A percentile compares a stretch with the other conserved stretches of the same genome.
These are phyloP conservation scores for Eudemis profundana DNA, from an alignment of 2,888 invertebrate species.

Conservation along the genomic window DNA sequence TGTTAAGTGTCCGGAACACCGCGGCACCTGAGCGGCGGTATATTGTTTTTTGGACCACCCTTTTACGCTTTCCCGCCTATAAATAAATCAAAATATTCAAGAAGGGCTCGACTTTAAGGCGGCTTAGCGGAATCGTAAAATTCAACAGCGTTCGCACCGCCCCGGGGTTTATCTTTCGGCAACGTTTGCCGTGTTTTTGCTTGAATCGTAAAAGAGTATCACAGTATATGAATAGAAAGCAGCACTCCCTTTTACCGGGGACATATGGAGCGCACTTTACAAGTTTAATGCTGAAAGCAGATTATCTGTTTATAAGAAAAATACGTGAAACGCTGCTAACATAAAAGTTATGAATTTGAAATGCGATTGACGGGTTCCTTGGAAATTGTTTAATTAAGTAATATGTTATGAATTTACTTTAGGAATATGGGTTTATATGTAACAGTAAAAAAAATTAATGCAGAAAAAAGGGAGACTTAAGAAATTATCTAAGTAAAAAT, in stretches of 20 bases:
- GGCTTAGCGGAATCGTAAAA: slow-evolving; percentile 85
- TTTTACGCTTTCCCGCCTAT: slow-evolving; percentile 82
- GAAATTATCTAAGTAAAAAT: too few relatives aligned
- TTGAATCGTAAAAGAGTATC: slow-evolving; percentile 83
- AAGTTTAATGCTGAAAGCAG: slow-evolving; percentile 75
- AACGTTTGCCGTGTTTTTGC: slow-evolving; percentile 78
- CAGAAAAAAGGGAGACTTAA: too few relatives aligned
- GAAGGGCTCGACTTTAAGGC: slow-evolving; percentile 84
- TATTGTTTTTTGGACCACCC: slow-evolving; percentile 82
- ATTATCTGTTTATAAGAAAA: slow-evolving; percentile 68
- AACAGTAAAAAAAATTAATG: too few relatives aligned
- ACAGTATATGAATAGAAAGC: slow-evolving; percentile 80
- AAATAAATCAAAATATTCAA: slow-evolving; percentile 86
- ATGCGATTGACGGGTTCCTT: slow-evolving; percentile 20
- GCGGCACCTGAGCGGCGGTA: slow-evolving; percentile 69
- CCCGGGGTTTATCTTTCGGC: slow-evolving; percentile 79
- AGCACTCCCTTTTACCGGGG: slow-evolving; percentile 75
- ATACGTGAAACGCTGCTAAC: slow-evolving; percentile 52
- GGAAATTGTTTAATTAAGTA: slow-evolving; percentile 3
- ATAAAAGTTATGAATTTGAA: slow-evolving; percentile 47
- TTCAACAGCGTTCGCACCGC: slow-evolving; percentile 81
- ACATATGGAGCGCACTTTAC: slow-evolving; percentile 76
- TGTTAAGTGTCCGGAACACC: slow-evolving; percentile 67
- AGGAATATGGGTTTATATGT: too few relatives aligned
- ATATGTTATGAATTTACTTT: too few relatives aligned